Base-by-base conservation (phyloP, 2,113 vertebrate genomes). In the Equus quagga region DNA sequence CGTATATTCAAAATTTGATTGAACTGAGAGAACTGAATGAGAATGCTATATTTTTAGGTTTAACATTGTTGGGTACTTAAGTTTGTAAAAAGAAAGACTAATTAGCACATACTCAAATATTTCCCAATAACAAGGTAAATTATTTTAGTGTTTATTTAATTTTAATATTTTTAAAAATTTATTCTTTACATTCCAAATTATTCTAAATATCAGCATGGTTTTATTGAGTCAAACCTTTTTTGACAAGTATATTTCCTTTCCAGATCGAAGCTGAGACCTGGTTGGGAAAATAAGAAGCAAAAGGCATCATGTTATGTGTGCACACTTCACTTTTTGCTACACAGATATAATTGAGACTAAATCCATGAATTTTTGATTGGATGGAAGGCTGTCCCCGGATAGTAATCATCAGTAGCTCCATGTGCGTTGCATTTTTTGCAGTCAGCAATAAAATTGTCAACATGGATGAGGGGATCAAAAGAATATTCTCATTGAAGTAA, bases 231-330 rank as follows among this genome's bases (percentile, higher is more conserved):
- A 91, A 91, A 88, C 95, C 24, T 91, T 54, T 78, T 64, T 82
- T 86, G n/a, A 75, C 31, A 93, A 93, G 4, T 86, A 26, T 92
- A 86, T 97, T 95, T 97, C 17, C 24, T 70, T 86, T 86, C 33
- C 5, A 72, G 46, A 67, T 72, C 46, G 11, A 92, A 67, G 15
- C 82, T n/a, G 86, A 87, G 33, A 90, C 62, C 11, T 62, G 24
- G 9, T 51, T 80, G 56, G 58, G 18, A 97, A 33, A 89, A 15
- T 75, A 76, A 96, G n/a, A 85, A 78, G 5, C 11, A 95, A 85
- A 82, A 46, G 6, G 5, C 72, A 56, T 41, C 23, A 24, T 85
- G 80, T 70, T 8, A 41, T 81, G 14, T 85, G 1, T 14, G 9
- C 51, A 23, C 6, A 79, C 17, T 73, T 88, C 85, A 8, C 49